Conservation (phyloP, 2,797 vertebrate genomes). For the Malurus leucopterus region DNA sequence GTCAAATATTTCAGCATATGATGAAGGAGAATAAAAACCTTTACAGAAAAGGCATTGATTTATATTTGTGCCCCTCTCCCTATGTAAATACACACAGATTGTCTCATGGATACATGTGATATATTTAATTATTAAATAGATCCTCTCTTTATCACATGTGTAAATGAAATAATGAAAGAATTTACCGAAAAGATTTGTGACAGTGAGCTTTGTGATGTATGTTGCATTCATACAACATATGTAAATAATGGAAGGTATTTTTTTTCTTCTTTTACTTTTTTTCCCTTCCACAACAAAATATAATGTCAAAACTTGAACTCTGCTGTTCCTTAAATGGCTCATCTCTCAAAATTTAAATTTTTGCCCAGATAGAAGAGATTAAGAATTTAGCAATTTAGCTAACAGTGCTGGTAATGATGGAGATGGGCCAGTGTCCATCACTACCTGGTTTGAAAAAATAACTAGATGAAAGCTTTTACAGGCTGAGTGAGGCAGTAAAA, state of each 20-base stretch:
- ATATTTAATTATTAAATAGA: neutral
- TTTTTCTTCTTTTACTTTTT: rapidly evolving
- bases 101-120: rapidly evolving
- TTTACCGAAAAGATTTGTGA: neutral
- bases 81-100: neutral
- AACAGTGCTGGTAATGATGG: neutral
- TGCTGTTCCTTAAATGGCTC: neutral
- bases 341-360: neutral
- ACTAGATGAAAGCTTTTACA: neutral
- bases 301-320: neutral
- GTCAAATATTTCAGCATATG: rapidly evolving
- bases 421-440: neutral
- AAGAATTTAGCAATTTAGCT: neutral
- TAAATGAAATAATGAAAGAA: neutral
- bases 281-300: neutral
- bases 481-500: neutral
- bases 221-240: neutral
- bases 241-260: neutral
- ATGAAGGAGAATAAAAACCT: neutral
- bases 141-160: neutral
- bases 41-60: neutral
- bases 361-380: neutral
- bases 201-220: neutral
- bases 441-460: neutral
- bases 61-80: rapidly evolving